Base-by-base conservation (phyloP, 1,140 invertebrate species). In the Phocides pigmalion region DNA sequence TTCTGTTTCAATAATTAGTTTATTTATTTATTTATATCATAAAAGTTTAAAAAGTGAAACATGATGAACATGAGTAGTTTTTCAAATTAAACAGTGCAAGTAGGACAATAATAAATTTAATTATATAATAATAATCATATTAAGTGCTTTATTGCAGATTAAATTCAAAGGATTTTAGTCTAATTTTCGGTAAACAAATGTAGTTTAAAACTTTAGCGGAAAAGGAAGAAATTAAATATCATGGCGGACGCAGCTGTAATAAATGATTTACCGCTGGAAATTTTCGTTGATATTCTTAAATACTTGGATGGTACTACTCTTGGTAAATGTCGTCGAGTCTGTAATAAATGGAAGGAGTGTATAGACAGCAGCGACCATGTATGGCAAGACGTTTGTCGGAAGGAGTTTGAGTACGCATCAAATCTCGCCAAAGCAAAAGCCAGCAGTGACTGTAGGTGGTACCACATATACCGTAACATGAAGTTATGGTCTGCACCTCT, bases 391-490 rank as follows among this genome's bases (percentile, higher is more conserved):
- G 74, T 81, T 49, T 88, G 88, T 51, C 28, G 22, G 35, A 83
- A 77, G 5, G 86, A 90, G 53, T 89, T 70, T 47, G 74, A 70
- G 64, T 72, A 78, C 54, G 64, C 84, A 4, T 89, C 86, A 0
- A 74, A 65, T 64, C 79, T 90, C 15, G 88, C 86, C 0, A 89
- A 79, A 74, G 74, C 46, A 9, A 88, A 87, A 59, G 70, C 70
- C n/a, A 82, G 82, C 0, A 73, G 74, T n/a, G 74, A 81, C 32
- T 73, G 74, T 14, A 66, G 58, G 17, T 90, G 85, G 83, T 85
- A 83, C 62, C 71, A 90, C 28, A 73, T 90, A 14, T 90, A 83
- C 56, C 84, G 74, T 46, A 90, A 90, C 58, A 44, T 89, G 4
- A 71, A 66, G 64, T 66, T 70, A 28, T 90, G 87, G 87, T 50